Conservation (phyloP, 2,113 vertebrate species). For the Phalacrocorax brasilianus region DNA sequence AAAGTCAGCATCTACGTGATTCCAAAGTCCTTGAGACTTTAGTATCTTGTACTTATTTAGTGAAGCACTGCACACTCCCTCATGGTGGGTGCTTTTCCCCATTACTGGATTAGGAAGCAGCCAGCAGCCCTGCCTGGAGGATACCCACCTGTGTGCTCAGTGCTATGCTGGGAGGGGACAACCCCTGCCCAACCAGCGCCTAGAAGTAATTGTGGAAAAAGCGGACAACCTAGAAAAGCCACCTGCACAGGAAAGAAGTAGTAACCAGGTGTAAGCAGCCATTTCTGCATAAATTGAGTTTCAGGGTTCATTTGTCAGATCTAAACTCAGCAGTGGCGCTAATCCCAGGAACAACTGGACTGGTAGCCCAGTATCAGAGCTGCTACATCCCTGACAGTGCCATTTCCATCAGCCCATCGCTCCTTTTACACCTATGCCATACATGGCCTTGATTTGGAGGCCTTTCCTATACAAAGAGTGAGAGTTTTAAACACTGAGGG, state of each 20-base stretch:
- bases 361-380: neutral
- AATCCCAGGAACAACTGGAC: neutral
- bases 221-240: neutral
- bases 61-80: neutral
- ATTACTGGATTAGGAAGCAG: neutral
- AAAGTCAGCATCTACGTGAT: neutral
- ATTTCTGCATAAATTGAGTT: neutral
- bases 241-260: neutral
- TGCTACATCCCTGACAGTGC: neutral
- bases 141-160: fast-evolving
- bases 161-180: neutral
- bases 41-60: neutral
- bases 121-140: neutral
- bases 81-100: neutral
- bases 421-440: neutral
- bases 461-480: neutral
- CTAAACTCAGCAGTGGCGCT: neutral
- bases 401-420: neutral
- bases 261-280: neutral
- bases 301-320: neutral
- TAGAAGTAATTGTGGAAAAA: neutral
- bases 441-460: neutral
- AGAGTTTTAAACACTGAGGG: neutral
- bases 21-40: neutral
- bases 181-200: neutral